Evolutionary conservation across 2,797 vertebrate species (phyloP).

Genomic region (Ctenochaetus hawaiiensis): DNA sequence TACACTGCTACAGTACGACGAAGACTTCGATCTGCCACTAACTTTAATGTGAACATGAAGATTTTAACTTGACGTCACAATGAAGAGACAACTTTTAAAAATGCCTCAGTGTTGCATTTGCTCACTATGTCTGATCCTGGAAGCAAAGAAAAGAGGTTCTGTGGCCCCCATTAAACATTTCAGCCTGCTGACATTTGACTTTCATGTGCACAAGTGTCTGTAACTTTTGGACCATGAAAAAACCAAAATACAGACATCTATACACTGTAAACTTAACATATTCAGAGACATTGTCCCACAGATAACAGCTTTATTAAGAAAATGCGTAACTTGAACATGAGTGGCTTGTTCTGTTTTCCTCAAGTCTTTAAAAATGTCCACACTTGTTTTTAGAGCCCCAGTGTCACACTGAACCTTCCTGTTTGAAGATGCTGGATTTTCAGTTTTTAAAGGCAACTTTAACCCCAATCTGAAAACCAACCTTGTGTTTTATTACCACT

Average conservation of each 20-base stretch:
- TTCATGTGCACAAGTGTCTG: neutral
- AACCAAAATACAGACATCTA: neutral
- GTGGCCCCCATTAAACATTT: neutral
- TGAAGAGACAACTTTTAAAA: neutral
- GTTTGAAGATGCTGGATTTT: neutral
- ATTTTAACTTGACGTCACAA: conserved; percentile 31
- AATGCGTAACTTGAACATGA: too few species aligned
- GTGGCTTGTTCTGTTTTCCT: too few species aligned
- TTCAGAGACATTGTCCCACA: neutral
- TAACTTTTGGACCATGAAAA: neutral
- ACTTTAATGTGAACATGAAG: conserved; percentile 2
- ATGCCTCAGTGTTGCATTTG: neutral
- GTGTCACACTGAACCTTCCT: neutral
- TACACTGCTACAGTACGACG: conserved; percentile 41
- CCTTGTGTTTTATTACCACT: conserved; percentile 44
- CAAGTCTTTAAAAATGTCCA: neutral
- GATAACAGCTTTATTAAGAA: neutral
- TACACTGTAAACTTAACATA: conserved; percentile 9
- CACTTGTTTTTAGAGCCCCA: conserved; percentile 4
- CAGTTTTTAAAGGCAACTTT: conserved; percentile 44
- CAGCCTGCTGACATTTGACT: neutral
- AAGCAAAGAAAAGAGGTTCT: neutral
- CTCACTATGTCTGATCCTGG: neutral
- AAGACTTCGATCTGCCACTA: neutral
- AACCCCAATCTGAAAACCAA: neutral